phyloP scores from a whole-genome alignment of 1,140 invertebrate species.

The Bombyx mandarina region DNA sequence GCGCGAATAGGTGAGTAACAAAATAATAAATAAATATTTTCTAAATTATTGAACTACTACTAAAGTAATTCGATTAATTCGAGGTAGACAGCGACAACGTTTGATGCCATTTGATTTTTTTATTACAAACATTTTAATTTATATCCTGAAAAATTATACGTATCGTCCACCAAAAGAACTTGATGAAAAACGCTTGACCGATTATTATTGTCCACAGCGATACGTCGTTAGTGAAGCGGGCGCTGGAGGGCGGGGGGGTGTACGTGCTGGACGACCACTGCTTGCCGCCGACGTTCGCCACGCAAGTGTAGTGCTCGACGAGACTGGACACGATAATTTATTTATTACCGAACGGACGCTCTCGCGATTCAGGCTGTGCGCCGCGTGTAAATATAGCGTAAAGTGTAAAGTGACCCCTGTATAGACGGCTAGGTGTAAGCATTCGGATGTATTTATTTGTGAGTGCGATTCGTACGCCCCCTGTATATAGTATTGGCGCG shows the following conservation, averaged over 20 bases:
- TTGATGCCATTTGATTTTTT: neutral
- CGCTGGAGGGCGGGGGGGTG: constrained; percentile 66
- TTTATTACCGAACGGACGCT: constrained; percentile 63
- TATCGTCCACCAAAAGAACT: neutral
- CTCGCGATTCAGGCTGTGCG: constrained; percentile 63
- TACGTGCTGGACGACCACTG: constrained; percentile 69
- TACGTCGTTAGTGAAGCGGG: constrained; percentile 68
- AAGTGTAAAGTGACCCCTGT: constrained; percentile 67
- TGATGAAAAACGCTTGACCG: too few species aligned
- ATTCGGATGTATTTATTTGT: constrained; percentile 66
- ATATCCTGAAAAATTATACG: neutral
- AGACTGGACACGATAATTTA: constrained; percentile 50
- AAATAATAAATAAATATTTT: neutral
- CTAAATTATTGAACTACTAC: neutral
- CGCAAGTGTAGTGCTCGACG: constrained; percentile 66
- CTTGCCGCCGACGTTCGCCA: constrained; percentile 69
- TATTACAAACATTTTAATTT: neutral
- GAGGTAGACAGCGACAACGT: neutral
- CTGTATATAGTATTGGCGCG: constrained; percentile 61
- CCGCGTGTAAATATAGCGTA: constrained; percentile 67
- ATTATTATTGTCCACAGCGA: constrained; percentile 48
- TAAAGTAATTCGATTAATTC: neutral
- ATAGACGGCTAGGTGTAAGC: constrained; percentile 64
- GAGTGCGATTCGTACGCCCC: constrained; percentile 49
- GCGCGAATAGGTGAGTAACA: constrained; percentile 64